These are phyloP conservation scores for Poecilus cupreus DNA, from an alignment of 2,888 invertebrate species.

Conservation along the genomic window DNA sequence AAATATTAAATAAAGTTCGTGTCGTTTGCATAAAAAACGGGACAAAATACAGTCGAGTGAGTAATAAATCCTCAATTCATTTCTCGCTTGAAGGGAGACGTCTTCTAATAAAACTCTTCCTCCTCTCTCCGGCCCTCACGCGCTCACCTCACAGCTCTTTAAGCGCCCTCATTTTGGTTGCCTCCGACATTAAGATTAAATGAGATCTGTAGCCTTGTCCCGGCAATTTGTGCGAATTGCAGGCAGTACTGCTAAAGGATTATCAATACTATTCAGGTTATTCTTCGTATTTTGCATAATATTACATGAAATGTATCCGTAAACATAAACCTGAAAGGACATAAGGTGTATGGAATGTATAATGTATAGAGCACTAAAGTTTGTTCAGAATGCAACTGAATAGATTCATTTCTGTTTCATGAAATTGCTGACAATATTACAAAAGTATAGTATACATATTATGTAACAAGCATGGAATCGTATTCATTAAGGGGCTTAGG, in stretches of 20 bases:
- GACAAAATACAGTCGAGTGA: slow-evolving; percentile 37
- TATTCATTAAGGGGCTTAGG: too few relatives aligned
- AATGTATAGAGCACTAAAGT: too few relatives aligned
- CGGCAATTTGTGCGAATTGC: slow-evolving; percentile 8
- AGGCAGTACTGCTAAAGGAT: not conserved
- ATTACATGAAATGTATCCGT: too few relatives aligned
- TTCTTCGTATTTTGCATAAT: not conserved
- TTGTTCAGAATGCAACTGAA: too few relatives aligned
- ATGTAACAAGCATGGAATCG: too few relatives aligned
- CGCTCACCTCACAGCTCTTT: not conserved
- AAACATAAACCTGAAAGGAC: too few relatives aligned
- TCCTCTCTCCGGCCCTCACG: not conserved
- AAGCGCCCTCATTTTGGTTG: not conserved
- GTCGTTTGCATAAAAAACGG: slow-evolving; percentile 26
- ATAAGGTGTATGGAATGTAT: too few relatives aligned
- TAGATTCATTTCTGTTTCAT: too few relatives aligned
- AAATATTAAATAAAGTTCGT: slow-evolving; percentile 19
- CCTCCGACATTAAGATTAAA: slow-evolving; percentile 8
- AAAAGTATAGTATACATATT: too few relatives aligned
- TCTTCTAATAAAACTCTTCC: slow-evolving; percentile 28
- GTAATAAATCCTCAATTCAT: slow-evolving; percentile 43
- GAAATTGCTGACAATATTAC: too few relatives aligned
- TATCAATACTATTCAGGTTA: not conserved
- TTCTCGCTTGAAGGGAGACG: slow-evolving; percentile 28
- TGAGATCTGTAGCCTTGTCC: slow-evolving; percentile 19